Evolutionary conservation across 1,140 invertebrate genomes (phyloP), one percentile per base, ranked within the genome.

Genomic region (Drosophila funebris): DNA sequence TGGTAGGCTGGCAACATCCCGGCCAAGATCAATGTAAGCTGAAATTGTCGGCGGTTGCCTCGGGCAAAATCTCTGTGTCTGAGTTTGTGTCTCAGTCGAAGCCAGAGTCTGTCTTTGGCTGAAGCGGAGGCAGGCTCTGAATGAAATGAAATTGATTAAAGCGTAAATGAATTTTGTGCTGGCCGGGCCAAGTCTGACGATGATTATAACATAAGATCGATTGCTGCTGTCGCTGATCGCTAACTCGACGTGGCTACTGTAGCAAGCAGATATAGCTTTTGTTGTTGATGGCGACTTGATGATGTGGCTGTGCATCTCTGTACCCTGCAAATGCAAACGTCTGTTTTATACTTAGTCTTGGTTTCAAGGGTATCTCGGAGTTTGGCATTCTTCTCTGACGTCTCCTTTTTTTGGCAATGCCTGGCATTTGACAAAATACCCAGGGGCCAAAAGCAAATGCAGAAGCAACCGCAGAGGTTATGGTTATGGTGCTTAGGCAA

Each of bases 61-160:
- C 27, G 57, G 71, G 71, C 71, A 27, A 62, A 62, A 22, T 22
- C n/a, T 24, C 36, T 54, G n/a, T 36, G 11, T 5, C 24, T 33
- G n/a, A 6, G 39, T 36, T 41, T 20, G 9, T 24, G 29, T 29
- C 31, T 46, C 52, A 11, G 31, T 36, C 11, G 9, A 3, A 36
- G 31, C 11, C 31, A 4, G 8, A 36, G 31, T 16, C 8, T 9
- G 20, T 13, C 33, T 27, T n/a, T 41, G 24, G 16, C 33, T 36
- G 37, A 22, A 9, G 31, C 37, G 48, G 22, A 44, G 48, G 37
- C 31, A 37, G 76, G 62, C 62, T 69, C 77, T 80, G 84, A 80
- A 85, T 90, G 81, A 78, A 78, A 82, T 90, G 81, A 87, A 90
- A 90, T 90, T 91, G 90, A 91, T 91, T 91, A 91, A 91, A 90